Base-by-base conservation (phyloP, 1,140 invertebrate species). In the Brachionus rubens region DNA sequence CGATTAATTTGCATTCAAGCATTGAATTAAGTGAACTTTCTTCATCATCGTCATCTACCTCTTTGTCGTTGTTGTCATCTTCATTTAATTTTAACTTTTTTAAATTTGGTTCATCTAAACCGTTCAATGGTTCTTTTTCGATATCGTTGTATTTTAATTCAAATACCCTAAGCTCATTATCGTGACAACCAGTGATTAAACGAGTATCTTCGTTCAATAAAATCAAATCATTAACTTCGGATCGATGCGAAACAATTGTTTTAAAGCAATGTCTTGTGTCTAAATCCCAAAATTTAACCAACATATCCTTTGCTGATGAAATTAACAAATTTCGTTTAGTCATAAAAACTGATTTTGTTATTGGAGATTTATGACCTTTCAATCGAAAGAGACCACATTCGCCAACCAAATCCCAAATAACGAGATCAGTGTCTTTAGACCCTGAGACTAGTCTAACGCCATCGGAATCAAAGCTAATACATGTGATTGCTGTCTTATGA, bases 281-380 rank as follows among this genome's bases (percentile, higher is more conserved):
- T 68, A 98, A 84, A 86, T 98, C 93, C 96, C 96, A 99, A 82
- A 99, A 95, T 82, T 98, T 98, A 0, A 99, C 88, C 83, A 92
- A 92, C 14, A 91, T 91, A 83, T 99, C 96, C 84, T 93, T 96
- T 1, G 94, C 43, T 24, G 24, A 36, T 6, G 93, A 92, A 9
- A 99, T 87, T 14, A 97, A 81, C 78, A 93, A 89, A 80, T 93
- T 90, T 65, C 88, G 84, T 28, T 89, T 78, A 52, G 82, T 88
- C 80, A 96, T 88, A 81, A 98, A 99, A 10, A 87, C 80, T 0
- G 92, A 85, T 85, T 92, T 89, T 0, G 94, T 99, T n/a, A 99
- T 88, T 0, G 89, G 87, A 33, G 90, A 91, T 86, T 94, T 97
- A 83, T 99, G 96, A 0, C 94, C 96, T 81, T 88, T 90, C 54